Base-by-base conservation (phyloP, 2,797 vertebrate species). In the Pangasius djambal region DNA sequence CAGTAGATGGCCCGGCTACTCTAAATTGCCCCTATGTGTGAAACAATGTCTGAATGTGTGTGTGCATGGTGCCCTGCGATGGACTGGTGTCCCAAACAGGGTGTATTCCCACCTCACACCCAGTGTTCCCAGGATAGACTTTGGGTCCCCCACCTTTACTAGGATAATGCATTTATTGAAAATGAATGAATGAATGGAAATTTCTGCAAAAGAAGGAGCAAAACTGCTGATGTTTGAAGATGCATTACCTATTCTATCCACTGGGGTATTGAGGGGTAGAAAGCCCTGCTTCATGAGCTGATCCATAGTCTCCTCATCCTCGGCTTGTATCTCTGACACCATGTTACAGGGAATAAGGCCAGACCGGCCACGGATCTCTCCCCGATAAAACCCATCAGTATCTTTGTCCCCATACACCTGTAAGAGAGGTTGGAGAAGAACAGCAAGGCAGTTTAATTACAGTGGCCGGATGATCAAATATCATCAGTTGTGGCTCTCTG, bases 361-460 rank as follows among this genome's bases (percentile, higher is more conserved):
- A 52, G 96, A 95, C 87, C 97, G 95, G 12, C 97, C 95, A 2
- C 97, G 97, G 65, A 98, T 97, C 90, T 99, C 97, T 63, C 97
- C 98, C 15, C 97, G 96, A 94, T 99, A 99, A 94, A 99, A 99
- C 0, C 98, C 98, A n/a, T 99, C 98, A 0, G 96, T 97, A 8
- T 99, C 98, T 92, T 99, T 99, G 86, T 99, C 98, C 0, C 98
- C 98, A 0, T 97, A 98, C n/a, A 99, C 97, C 98, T 99, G 92
- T 81, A 6, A 79, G 57, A 83, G 44, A 87, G 63, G 88, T 25
- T 67, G 44, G 22, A 3, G 34, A 67, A 83, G 37, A 48, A 31
- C 48, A 75, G 88, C 57, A 86, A n/a, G 25, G 25, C 37, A 70
- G n/a, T 13, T 44, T 57, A n/a, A 52, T 52, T 87, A 65, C 12